phyloP scores from a whole-genome alignment of 2,888 invertebrate genomes.

The Griposia aprilina region DNA sequence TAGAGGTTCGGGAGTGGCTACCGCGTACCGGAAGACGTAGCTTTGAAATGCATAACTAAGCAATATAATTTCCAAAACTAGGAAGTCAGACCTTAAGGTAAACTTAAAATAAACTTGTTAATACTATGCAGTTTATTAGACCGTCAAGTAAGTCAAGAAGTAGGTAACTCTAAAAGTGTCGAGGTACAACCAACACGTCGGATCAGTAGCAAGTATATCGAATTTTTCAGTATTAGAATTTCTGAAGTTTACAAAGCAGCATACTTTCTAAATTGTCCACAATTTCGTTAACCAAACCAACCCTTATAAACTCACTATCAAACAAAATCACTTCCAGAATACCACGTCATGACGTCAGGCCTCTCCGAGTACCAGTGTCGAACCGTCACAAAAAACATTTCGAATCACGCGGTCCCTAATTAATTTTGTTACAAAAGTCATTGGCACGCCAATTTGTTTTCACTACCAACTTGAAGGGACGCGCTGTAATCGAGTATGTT shows the following conservation, averaged over 20 bases:
- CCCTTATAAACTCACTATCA: conserved; percentile 22
- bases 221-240: too few species aligned
- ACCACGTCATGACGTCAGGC: conserved; percentile 37
- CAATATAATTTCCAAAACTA: too few species aligned
- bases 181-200: neutral
- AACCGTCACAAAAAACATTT: conserved; percentile 54
- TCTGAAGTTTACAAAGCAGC: neutral
- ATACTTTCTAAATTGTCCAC: neutral
- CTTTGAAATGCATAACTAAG: too few species aligned
- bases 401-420: conserved; percentile 64
- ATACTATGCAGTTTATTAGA: neutral
- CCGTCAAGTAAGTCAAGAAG: neutral
- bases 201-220: neutral
- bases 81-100: too few species aligned
- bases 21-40: too few species aligned
- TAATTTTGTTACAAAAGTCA: conserved; percentile 73
- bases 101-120: neutral
- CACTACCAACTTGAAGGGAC: conserved; percentile 68
- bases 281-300: neutral
- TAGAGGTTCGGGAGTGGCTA: too few species aligned
- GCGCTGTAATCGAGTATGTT: conserved; percentile 81
- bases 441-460: conserved; percentile 73
- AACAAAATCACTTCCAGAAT: conserved; percentile 26
- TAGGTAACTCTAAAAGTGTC: neutral
- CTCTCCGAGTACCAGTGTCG: conserved; percentile 6